Evolutionary conservation across 2,797 vertebrate species (phyloP), one percentile per base, ranked within the genome.

Genomic region (Lutjanus campechanus): DNA sequence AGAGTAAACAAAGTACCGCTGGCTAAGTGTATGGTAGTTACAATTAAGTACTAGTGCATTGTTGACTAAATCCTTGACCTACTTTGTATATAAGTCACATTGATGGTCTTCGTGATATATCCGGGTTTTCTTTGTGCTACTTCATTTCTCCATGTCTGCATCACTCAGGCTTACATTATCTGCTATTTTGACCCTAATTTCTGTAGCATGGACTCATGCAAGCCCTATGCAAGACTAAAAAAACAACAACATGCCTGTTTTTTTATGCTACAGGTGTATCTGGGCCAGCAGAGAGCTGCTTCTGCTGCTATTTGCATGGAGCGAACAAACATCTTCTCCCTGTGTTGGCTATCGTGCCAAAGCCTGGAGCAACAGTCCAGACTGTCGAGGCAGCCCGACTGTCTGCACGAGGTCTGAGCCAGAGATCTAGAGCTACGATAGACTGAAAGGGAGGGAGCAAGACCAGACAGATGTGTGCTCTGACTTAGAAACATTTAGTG

Each of bases 321-420:
- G 73, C 68, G 82, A 85, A 78, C 86, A 89, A 88, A 90, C 87
- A 85, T 85, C 53, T 89, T 87, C 64, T 87, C 83, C 78, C 61
- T 59, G 62, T 80, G 66, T 65, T 83, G 79, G 56, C 79, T 81
- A 55, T 19, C 65, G 62, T 88, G 78, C 91, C 89, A 92, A 91
- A 89, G 85, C 85, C 91, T 91, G 86, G 77, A 91, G 69, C 93
- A 73, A 90, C 64, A 86, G 70, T 62, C 80, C 86, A 91, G 89
- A 91, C 87, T 90, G 81, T 83, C 50, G 82, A 90, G 82, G 79
- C 88, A 86, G 85, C 64, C 54, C 62, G 79, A 75, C 90, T 88
- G 92, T 94, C 93, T 94, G 91, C 75, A 85, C 79, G 59, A 86
- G 58, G 83, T 82, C 85, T 89, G 91, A 94, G 92, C 89, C 89